Base-by-base conservation (phyloP, 2,888 invertebrate species). In the Crocallis elinguaria region DNA sequence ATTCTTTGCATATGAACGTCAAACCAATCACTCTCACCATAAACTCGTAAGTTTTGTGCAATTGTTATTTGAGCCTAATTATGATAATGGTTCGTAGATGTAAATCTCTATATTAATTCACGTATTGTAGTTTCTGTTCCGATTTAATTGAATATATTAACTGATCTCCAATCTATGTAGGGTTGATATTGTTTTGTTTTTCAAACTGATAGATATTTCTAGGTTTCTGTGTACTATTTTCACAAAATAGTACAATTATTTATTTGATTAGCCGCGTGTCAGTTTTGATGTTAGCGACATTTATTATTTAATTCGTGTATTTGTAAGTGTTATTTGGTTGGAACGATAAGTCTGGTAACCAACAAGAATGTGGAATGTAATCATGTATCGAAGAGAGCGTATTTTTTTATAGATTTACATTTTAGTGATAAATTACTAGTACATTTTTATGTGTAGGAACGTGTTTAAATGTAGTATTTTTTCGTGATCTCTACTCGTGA, bases 391-490 rank as follows among this genome's bases (percentile, higher is more conserved):
- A 65, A 66, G 66, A 76, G 58, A 75, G 68, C 57, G 74, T 80
- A 80, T 80, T 79, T 53, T n/a, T 79, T 77, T 77, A 77, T 79
- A 79, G 63, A 71, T 62, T 68, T 67, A 64, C 65, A 71, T 72
- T 59, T 62, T 48, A 30, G 35, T 41, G 9, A 17, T 12, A 12
- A 25, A 12, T 35, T 23, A 32, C 27, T 43, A 44, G 32, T 12
- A n/a, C n/a, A n/a, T n/a, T n/a, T n/a, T n/a, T n/a, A n/a, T n/a
- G n/a, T n/a, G n/a, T n/a, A n/a, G n/a, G n/a, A n/a, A n/a, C n/a
- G n/a, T n/a, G n/a, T n/a, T n/a, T n/a, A n/a, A n/a, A n/a, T n/a
- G n/a, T n/a, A n/a, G n/a, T n/a, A n/a, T n/a, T n/a, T n/a, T n/a
- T n/a, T n/a, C n/a, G n/a, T n/a, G n/a, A n/a, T n/a, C n/a, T n/a